Evolutionary conservation across 2,797 vertebrate species (phyloP).

Genomic region (Platalea minor): DNA sequence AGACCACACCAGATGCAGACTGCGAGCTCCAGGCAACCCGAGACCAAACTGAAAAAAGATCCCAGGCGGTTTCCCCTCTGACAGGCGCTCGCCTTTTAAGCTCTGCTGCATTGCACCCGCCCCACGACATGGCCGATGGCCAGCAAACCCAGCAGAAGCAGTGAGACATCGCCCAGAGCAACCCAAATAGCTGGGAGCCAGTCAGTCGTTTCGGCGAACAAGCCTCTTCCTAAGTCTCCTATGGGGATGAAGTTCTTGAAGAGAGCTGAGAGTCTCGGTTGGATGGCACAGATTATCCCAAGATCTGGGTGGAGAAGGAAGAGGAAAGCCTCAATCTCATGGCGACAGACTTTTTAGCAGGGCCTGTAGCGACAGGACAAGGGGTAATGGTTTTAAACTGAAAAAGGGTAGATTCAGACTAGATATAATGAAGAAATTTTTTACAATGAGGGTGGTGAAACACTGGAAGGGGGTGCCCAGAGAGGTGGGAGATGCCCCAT

Average conservation of each 20-base stretch:
- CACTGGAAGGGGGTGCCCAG: background rate
- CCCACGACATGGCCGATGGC: background rate
- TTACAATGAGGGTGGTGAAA: rapidly evolving
- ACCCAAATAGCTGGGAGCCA: background rate
- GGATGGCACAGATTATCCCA: background rate
- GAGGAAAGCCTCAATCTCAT: background rate
- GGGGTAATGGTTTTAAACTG: background rate
- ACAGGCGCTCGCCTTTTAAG: background rate
- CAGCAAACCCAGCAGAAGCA: background rate
- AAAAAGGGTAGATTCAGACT: background rate
- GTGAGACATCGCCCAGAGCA: rapidly evolving
- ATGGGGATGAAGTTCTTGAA: background rate
- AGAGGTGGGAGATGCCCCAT: background rate
- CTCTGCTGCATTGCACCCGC: background rate
- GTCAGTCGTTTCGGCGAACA: background rate
- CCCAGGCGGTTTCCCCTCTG: background rate
- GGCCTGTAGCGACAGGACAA: background rate
- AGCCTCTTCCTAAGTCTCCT: background rate
- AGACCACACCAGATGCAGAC: background rate
- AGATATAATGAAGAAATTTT: rapidly evolving
- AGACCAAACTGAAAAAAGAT: background rate
- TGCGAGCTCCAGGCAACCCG: background rate
- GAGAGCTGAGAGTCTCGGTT: background rate
- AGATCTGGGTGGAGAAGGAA: background rate
- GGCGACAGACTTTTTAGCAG: background rate